Evolutionary conservation across 1,140 invertebrate genomes (phyloP), one percentile per base, ranked within the genome.

Genomic region (Apis laboriosa): DNA sequence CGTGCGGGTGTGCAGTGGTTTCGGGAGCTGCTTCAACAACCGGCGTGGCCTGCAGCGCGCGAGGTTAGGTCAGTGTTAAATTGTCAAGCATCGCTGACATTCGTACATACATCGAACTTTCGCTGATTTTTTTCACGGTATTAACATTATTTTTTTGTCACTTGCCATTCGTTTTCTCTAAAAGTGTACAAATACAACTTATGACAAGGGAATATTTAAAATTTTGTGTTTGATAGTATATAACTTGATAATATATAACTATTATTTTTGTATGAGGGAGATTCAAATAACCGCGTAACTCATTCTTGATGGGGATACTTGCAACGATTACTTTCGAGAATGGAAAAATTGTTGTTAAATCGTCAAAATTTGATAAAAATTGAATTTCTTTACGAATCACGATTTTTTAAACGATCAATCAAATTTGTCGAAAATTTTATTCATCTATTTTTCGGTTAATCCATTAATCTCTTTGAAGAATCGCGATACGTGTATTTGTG

Each of bases 1-100:
- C 92, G 93, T 93, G 92, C 88, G 91, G 92, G 92, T 92, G 88
- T 88, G 92, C 92, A 92, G 91, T 90, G 90, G 89, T 91, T 88
- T 84, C 90, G 90, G 88, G 88, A 90, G 89, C 90, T 91, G 88
- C 86, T 89, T 83, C 80, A 74, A 84, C 85, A 43, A 91, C 85
- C 88, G 89, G 89, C 90, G 91, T 89, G 90, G 89, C 90, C 87
- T 89, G 86, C 74, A 90, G 91, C 89, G 91, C 90, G 91, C 89
- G 72, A 85, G 73, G 88, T 90, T 92, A 90, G 89, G 87, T 90
- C 86, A 88, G 88, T 92, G 89, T 91, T 76, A 78, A 56, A n/a
- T 73, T 34, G 53, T 71, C 68, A 51, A 78, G n/a, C 15, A 5
- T 56, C 28, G 11, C 17, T 24, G n/a, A 9, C 2, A 12, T 49